A percentile compares a stretch with the other conserved stretches of the same genome.
Conservation (phyloP, 2,113 vertebrate species). For the Gallinago media region DNA sequence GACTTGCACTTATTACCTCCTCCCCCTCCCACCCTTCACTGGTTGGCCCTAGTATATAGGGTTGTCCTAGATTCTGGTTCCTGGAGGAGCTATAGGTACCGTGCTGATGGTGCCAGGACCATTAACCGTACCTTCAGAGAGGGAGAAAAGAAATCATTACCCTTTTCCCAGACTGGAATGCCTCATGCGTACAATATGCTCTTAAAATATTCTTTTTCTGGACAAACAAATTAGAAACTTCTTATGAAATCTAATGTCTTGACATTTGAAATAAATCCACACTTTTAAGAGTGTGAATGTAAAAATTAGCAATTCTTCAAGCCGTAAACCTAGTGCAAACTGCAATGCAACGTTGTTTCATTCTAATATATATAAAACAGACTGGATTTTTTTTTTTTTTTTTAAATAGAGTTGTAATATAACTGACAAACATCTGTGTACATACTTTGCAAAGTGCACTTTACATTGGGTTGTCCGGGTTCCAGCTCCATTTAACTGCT, state of each 20-base stretch:
- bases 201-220: not conserved
- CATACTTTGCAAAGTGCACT: constrained; percentile 39
- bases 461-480: constrained; percentile 12
- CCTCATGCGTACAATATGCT: not conserved
- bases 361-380: not conserved
- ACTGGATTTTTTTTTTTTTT: constrained; percentile 16
- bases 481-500: not conserved
- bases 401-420: constrained; percentile 16
- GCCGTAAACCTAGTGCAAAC: constrained; percentile 49
- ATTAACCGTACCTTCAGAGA: not conserved
- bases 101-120: not conserved
- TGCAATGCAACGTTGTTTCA: constrained; percentile 38
- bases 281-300: not conserved
- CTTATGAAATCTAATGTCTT: not conserved
- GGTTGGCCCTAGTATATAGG: not conserved
- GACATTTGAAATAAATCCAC: not conserved
- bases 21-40: not conserved
- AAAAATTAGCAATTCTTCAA: not conserved
- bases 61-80: constrained; percentile 25
- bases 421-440: constrained; percentile 23
- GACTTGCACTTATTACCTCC: constrained; percentile 29
- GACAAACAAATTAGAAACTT: not conserved
- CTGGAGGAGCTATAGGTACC: not conserved
- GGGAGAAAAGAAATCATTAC: not conserved
- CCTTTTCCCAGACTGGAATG: constrained; percentile 17